Conservation (phyloP, 2,888 invertebrate species). For the Zygogramma bicolorata region DNA sequence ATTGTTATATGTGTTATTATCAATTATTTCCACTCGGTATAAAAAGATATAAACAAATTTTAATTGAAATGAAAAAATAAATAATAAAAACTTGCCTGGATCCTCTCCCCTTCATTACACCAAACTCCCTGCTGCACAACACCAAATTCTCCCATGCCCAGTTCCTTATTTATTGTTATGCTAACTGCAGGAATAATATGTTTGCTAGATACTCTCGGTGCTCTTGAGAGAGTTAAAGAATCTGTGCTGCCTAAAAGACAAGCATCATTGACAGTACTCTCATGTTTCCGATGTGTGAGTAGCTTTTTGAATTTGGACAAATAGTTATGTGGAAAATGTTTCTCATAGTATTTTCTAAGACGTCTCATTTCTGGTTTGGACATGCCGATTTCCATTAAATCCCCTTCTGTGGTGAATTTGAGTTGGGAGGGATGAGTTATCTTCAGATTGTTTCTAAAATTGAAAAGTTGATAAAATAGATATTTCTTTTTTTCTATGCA, state of each 20-base stretch:
- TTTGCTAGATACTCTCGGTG: constrained; percentile 81
- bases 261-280: constrained; percentile 58
- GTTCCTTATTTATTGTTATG: constrained; percentile 92
- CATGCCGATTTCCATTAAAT: constrained; percentile 91
- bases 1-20: too few species aligned
- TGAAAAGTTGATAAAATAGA: constrained; percentile 18
- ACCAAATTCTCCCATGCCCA: constrained; percentile 98
- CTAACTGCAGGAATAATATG: constrained; percentile 88
- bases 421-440: constrained; percentile 88
- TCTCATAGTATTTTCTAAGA: constrained; percentile 92
- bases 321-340: constrained; percentile 94
- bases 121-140: constrained; percentile 98
- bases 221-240: constrained; percentile 63
- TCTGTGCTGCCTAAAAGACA: constrained; percentile 58
- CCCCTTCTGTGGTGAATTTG: constrained; percentile 95
- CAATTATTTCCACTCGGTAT: too few species aligned
- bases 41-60: too few species aligned
- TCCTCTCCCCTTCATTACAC: constrained; percentile 94
- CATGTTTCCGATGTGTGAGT: constrained; percentile 74
- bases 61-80: background rate
- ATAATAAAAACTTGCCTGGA: constrained; percentile 62
- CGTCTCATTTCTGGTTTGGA: constrained; percentile 95
- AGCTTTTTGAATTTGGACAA: constrained; percentile 91
- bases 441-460: constrained; percentile 86
- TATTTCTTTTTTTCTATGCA: too few species aligned